A percentile compares a stretch with the other conserved stretches of the same genome.
These are phyloP conservation scores for Coregonus ussuriensis DNA, from an alignment of 2,797 vertebrate genomes.

Conservation along the genomic window DNA sequence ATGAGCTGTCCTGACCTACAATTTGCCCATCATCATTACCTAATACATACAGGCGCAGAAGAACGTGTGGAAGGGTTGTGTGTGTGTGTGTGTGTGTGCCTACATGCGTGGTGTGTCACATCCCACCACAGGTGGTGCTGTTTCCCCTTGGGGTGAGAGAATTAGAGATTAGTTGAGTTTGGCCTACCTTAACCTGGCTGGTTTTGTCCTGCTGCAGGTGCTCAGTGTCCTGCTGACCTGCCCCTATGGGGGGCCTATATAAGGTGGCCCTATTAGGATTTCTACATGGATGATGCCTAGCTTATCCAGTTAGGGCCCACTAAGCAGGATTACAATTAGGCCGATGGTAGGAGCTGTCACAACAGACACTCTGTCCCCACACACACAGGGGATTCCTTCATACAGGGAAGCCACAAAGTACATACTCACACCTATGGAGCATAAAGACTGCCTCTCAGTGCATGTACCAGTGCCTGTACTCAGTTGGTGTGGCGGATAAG, in stretches of 20 bases:
- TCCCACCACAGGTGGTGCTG: not conserved
- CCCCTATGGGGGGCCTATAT: not conserved
- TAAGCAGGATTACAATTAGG: constrained; percentile 20
- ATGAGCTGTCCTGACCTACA: constrained; percentile 75
- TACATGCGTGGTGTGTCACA: not conserved
- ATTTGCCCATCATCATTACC: constrained; percentile 65
- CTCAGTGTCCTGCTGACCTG: not conserved
- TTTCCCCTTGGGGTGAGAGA: not conserved
- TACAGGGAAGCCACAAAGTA: not conserved
- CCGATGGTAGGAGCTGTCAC: not conserved
- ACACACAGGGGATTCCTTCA: not conserved
- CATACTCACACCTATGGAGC: not conserved
- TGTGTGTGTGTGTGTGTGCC: not conserved
- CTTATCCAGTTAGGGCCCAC: constrained; percentile 10
- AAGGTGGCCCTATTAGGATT: constrained; percentile 5
- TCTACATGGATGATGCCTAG: constrained; percentile 9
- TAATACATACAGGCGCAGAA: constrained; percentile 44
- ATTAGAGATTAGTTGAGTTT: not conserved
- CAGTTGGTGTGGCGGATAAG: not conserved
- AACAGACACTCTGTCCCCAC: not conserved
- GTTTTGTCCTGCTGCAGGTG: constrained; percentile 17
- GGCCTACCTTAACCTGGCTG: not conserved
- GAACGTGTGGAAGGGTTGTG: not conserved
- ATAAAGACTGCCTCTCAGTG: not conserved
- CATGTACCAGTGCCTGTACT: not conserved